These are phyloP conservation scores for Trichogramma evanescens DNA, from an alignment of 2,888 invertebrate species.

Conservation along the genomic window DNA sequence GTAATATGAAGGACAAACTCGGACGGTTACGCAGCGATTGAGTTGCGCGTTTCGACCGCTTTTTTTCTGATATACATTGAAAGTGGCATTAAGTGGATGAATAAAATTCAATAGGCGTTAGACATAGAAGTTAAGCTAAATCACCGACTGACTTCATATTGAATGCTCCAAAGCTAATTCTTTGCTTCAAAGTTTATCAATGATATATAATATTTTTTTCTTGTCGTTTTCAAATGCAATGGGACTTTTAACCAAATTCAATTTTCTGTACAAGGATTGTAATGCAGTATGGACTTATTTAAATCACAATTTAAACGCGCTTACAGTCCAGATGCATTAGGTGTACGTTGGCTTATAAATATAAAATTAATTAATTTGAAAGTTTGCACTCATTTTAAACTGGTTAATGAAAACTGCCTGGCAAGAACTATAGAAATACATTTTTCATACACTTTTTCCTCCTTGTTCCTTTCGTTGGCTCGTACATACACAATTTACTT, in stretches of 20 bases:
- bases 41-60: conserved; percentile 1
- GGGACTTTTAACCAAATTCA: no score
- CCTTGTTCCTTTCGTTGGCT: not conserved
- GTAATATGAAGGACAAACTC: conserved; percentile 11
- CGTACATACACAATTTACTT: no score
- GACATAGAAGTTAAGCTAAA: conserved; percentile 1
- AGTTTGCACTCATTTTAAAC: not conserved
- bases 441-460: conserved; percentile 10
- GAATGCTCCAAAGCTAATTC: conserved; percentile 2
- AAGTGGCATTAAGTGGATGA: conserved; percentile 10
- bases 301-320: not conserved
- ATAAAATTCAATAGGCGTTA: conserved; percentile 20
- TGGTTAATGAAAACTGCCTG: conserved; percentile 14
- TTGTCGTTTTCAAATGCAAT: not conserved
- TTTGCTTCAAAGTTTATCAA: not conserved
- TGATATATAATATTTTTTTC: not conserved
- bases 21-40: conserved; percentile 9
- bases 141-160: conserved; percentile 5
- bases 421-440: conserved; percentile 9
- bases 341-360: not conserved
- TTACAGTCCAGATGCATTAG: not conserved
- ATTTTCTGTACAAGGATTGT: not conserved
- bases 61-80: no score
- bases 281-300: not conserved
- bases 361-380: conserved; percentile 15